Evolutionary conservation across 2,888 invertebrate species (phyloP).

Genomic region (Sarcophaga rosellei): DNA sequence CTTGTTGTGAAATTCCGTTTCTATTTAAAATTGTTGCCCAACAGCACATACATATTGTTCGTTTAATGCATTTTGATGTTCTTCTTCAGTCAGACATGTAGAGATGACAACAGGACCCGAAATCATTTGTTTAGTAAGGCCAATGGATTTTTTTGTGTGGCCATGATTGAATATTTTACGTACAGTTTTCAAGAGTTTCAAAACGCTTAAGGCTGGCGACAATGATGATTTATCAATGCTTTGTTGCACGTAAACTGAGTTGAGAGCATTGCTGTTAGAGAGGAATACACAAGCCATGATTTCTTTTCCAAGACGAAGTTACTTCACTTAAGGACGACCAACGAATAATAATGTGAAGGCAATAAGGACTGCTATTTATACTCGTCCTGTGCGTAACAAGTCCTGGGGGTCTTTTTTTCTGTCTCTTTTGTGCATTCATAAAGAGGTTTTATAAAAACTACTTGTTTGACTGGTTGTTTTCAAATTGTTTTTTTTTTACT

Average conservation of each 20-base stretch:
- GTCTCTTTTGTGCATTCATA: not conserved
- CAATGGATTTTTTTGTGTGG: conserved; percentile 18
- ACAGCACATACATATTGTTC: conserved; percentile 57
- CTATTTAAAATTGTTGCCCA: not conserved
- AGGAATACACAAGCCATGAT: conserved; percentile 43
- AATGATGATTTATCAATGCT: conserved; percentile 58
- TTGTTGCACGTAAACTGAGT: conserved; percentile 37
- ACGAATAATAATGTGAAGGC: conserved; percentile 21
- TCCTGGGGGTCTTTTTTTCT: conserved; percentile 35
- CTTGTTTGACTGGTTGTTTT: conserved; percentile 42
- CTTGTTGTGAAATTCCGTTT: not conserved
- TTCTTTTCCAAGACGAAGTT: conserved; percentile 38
- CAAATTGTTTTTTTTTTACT: conserved; percentile 52
- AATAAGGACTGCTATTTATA: conserved; percentile 50
- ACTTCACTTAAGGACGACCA: conserved; percentile 29
- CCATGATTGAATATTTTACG: conserved; percentile 62
- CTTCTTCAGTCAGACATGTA: conserved; percentile 67
- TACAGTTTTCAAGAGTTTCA: conserved; percentile 67
- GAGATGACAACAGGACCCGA: conserved; percentile 33
- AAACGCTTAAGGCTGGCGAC: conserved; percentile 59
- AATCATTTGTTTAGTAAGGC: conserved; percentile 30
- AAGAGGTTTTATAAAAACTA: conserved; percentile 13
- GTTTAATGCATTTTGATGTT: conserved; percentile 69
- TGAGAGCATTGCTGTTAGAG: conserved; percentile 44
- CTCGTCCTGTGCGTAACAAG: conserved; percentile 13